A percentile compares a stretch with the other conserved stretches of the same genome.
Conservation (phyloP, 2,888 invertebrate species). For the Idaea straminata region DNA sequence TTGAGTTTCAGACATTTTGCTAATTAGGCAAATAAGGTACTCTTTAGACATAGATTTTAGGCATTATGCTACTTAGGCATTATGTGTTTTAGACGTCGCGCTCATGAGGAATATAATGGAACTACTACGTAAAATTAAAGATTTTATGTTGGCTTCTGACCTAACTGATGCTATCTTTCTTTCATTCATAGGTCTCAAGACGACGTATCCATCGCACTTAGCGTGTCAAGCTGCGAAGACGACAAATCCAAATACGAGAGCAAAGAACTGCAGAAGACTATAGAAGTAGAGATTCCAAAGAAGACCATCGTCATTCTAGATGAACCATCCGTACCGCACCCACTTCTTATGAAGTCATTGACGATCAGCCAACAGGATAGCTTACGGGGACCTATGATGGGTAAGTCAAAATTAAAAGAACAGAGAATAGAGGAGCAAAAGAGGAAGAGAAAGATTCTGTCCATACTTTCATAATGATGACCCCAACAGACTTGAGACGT, state of each 20-base stretch:
- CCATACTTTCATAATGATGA: too few relatives aligned
- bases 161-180: neutral
- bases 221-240: constrained; percentile 76
- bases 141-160: neutral
- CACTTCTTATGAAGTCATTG: constrained; percentile 72
- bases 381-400: constrained; percentile 70
- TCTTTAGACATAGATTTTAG: too few relatives aligned
- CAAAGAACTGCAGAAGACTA: constrained; percentile 41
- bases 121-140: neutral
- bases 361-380: constrained; percentile 71
- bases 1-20: too few relatives aligned
- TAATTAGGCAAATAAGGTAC: too few relatives aligned
- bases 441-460: too few relatives aligned
- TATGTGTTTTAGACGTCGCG: too few relatives aligned
- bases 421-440: too few relatives aligned
- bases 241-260: constrained; percentile 68
- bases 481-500: too few relatives aligned
- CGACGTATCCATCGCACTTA: constrained; percentile 72
- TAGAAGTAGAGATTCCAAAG: constrained; percentile 54
- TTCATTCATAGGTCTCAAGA: constrained; percentile 67
- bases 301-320: constrained; percentile 69
- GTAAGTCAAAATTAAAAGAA: constrained; percentile 34
- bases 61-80: too few relatives aligned
- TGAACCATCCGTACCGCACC: constrained; percentile 68
- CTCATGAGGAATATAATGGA: neutral